These are phyloP conservation scores for Cataglyphis cursor DNA, from an alignment of 2,888 invertebrate species.

Conservation along the genomic window DNA sequence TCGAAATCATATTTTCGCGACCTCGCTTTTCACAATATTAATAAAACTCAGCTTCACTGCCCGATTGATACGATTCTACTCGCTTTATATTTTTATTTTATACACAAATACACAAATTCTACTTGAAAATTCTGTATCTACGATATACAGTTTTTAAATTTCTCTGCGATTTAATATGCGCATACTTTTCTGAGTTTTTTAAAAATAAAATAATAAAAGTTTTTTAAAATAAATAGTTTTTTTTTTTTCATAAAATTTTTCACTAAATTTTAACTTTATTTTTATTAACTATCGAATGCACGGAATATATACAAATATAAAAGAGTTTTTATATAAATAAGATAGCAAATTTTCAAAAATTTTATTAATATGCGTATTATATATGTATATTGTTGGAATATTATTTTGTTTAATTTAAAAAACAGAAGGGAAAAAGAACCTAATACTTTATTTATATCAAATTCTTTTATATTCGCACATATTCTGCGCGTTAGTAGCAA, in stretches of 20 bases:
- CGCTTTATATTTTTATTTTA: constrained; percentile 11
- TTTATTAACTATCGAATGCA: not conserved
- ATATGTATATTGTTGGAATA: not conserved
- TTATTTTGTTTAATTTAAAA: not conserved
- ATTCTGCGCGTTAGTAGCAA: too few species aligned
- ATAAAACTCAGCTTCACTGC: constrained; percentile 3
- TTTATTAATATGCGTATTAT: not conserved
- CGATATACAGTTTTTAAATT: constrained; percentile 5
- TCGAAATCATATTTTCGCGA: not conserved
- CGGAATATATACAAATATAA: not conserved
- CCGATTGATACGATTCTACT: not conserved
- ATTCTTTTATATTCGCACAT: too few species aligned
- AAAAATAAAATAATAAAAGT: not conserved
- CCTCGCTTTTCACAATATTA: constrained; percentile 1
- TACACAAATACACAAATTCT: constrained; percentile 16
- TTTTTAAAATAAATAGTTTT: not conserved
- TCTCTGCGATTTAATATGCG: not conserved
- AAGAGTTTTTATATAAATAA: not conserved
- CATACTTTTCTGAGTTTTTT: not conserved
- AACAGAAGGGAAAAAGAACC: not conserved
- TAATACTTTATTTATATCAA: not conserved
- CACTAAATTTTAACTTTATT: not conserved
- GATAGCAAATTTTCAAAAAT: not conserved
- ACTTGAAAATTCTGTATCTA: constrained; percentile 1
- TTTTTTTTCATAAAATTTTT: too few species aligned